Base-by-base conservation (phyloP, 2,113 vertebrate genomes). In the Ornithorhynchus anatinus region DNA sequence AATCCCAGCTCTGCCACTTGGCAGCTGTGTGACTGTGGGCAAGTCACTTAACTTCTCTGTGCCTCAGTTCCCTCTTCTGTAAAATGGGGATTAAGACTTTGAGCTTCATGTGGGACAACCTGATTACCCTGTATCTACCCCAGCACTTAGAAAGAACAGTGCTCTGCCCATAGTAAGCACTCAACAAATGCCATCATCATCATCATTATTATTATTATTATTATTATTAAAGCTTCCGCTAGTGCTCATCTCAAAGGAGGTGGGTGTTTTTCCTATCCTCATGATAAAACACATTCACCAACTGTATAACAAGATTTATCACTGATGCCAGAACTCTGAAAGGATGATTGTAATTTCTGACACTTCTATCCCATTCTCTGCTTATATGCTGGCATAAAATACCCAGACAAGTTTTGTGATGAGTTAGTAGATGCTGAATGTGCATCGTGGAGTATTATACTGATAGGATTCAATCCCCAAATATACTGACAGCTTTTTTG, bases 281-380 rank as follows among this genome's bases (percentile, higher is more conserved):
- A 68, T 20, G 38, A 71, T 64, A 69, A 80, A 86, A 62, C 23
- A 73, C 42, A 81, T 65, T 61, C 32, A 85, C 67, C 77, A 76
- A 83, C 57, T 63, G 22, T 36, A 78, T 61, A 75, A 80, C 48
- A 59, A 87, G 76, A 89, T 86, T 79, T 67, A 89, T 81, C 42
- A 35, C 63, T 68, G 33, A 69, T 86, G 82, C 74, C 78, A 88
- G 74, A 79, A 69, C 54, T 80, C 27, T 62, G 79, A 86, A 88
- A 90, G 48, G 27, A 0, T n/a, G 0, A 19, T 73, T 74, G 69
- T 86, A 82, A 88, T 85, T 89, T 80, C 70, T 87, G 52, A 79
- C 36, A 53, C 53, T 61, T 73, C 59, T 52, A 52, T 56, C 52
- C 57, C 10, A 51, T 52, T 76, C 35, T 69, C 48, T 82, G 36